These are phyloP conservation scores for Seriola aureovittata DNA, from an alignment of 2,113 vertebrate species.

Conservation along the genomic window DNA sequence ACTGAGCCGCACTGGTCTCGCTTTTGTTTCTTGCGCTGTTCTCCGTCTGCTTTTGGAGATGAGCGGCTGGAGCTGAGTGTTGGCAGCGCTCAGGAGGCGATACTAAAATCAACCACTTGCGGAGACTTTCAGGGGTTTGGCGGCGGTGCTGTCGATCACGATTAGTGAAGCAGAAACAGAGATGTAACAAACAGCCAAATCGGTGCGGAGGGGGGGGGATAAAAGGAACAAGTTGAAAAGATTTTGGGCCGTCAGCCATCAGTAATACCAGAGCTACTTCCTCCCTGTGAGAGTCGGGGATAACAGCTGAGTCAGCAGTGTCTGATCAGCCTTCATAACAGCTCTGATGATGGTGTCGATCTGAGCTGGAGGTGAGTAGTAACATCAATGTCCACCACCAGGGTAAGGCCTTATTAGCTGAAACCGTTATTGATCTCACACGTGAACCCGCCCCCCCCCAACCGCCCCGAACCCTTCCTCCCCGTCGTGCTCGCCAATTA, in stretches of 20 bases:
- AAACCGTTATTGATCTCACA: conserved; percentile 44
- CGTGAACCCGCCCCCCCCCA: conserved; percentile 11
- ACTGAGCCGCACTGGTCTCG: background rate
- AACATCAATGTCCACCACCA: background rate
- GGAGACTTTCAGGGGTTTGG: background rate
- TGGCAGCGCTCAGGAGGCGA: background rate
- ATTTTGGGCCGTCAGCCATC: no score
- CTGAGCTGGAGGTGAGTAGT: background rate
- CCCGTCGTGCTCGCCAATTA: conserved; percentile 59
- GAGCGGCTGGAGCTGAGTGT: no score
- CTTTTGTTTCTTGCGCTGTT: background rate
- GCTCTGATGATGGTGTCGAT: conserved; percentile 43
- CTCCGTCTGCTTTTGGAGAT: background rate
- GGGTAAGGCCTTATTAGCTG: conserved; percentile 34
- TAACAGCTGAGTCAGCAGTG: conserved; percentile 23
- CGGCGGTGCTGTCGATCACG: background rate
- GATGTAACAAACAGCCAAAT: background rate
- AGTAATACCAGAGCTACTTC: no score
- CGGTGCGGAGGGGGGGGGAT: no score
- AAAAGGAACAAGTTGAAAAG: no score
- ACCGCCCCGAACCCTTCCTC: conserved; percentile 19
- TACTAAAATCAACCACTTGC: background rate
- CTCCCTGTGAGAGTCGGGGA: background rate
- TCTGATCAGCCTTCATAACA: conserved; percentile 4
- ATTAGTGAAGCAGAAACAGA: background rate